Evolutionary conservation across 2,797 vertebrate genomes (phyloP), one percentile per base, ranked within the genome.

Genomic region (Esox masquinongy): DNA sequence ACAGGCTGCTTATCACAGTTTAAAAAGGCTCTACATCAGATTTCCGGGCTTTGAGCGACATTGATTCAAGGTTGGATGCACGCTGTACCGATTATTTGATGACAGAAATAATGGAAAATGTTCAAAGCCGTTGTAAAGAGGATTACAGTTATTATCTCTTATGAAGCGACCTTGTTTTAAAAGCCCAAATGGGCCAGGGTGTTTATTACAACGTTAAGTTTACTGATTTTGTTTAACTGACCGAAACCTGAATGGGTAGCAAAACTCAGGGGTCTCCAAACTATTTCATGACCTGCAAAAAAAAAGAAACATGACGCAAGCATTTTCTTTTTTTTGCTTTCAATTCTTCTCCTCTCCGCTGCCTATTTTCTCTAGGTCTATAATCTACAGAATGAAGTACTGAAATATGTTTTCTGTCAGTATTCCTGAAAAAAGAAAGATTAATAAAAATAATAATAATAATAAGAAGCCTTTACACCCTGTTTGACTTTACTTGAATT

Each of bases 91-190:
- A 43, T 26, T 29, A 68, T 82, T 82, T 81, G 76, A 87, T 82
- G 77, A 76, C 68, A 82, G 53, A 83, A 89, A 86, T 85, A 64
- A 84, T 80, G 77, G 73, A 75, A 83, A 87, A 81, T 79, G 77
- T 80, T 82, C 26, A 80, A 80, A 76, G 76, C 56, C 0, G 11
- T 68, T 63, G 73, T 50, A 81, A 86, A 80, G 76, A 86, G 86
- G 86, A 91, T 90, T 88, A 83, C 56, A 47, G 47, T 29, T 17
- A 67, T 81, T 79, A 81, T 73, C 47, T 53, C 56, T 71, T 29
- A 51, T 80, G 71, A 31, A 80, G 59, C 76, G 79, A 86, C 85
- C 80, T 87, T 87, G 84, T 83, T 71, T 70, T 19, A 51, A 19
- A n/a, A 73, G 63, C 74, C 49, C 22, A 77, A 61, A 74, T 8